Base-by-base conservation (phyloP, 2,797 vertebrate species). In the Tragelaphus oryx region DNA sequence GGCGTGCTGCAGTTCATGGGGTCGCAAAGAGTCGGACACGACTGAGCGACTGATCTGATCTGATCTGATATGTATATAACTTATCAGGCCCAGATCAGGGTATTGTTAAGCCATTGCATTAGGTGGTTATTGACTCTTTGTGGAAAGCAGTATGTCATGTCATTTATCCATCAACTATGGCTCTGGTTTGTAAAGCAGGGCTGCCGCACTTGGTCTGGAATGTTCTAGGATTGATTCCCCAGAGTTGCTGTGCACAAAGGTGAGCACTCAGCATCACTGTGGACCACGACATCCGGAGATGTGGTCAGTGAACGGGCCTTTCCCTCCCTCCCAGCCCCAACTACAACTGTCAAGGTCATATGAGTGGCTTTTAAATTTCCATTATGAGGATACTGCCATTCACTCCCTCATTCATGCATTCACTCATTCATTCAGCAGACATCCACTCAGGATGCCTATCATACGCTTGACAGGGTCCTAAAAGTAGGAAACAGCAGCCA, bases 21-120 rank as follows among this genome's bases (percentile, higher is more conserved):
- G n/a, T n/a, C n/a, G n/a, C n/a, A n/a, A n/a, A n/a, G n/a, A n/a
- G n/a, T n/a, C n/a, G n/a, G n/a, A n/a, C n/a, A n/a, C n/a, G n/a
- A n/a, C n/a, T n/a, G n/a, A n/a, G n/a, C n/a, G n/a, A n/a, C n/a
- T n/a, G n/a, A n/a, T n/a, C n/a, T n/a, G n/a, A n/a, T n/a, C n/a
- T n/a, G n/a, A n/a, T n/a, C n/a, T n/a, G n/a, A 5, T 65, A 65
- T 33, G 0, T 9, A 33, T 33, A 5, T 17, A 10, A 30, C 14
- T 12, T 3, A 65, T 13, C 16, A 62, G 79, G 26, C 41, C 65
- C 14, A 4, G 8, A 18, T 18, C 14, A 79, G 62, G 20, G 22
- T 24, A 13, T 12, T 8, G 0, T 57, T 55, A 75, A 65, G 52
- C 24, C 7, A 22, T 6, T 22, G 52, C 48, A 18, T n/a, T 86